Percentiles rank a stretch among this genome's conserved stretches.
phyloP scores from a whole-genome alignment of 2,797 vertebrate genomes.

The Scomberomorus guttatus region DNA sequence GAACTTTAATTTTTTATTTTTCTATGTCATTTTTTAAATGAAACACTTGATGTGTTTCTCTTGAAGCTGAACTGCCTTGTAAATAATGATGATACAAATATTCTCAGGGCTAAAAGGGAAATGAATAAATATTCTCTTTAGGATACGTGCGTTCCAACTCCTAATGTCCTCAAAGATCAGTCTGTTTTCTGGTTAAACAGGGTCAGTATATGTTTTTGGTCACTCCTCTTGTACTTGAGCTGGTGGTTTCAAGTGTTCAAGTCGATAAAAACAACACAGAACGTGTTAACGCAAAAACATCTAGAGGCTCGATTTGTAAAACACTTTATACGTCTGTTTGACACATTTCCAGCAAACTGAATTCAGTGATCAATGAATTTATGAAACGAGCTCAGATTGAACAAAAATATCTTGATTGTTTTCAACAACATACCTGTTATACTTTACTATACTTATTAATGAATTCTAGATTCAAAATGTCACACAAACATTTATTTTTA shows the following conservation, averaged over 20 bases:
- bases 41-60: conserved; percentile 9
- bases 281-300: too few species aligned
- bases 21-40: neutral
- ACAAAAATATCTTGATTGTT: too few species aligned
- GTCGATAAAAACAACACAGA: too few species aligned
- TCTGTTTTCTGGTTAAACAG: neutral
- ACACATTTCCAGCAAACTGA: too few species aligned
- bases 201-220: neutral
- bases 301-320: too few species aligned
- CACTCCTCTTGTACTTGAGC: neutral
- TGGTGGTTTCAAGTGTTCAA: too few species aligned
- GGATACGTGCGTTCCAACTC: neutral
- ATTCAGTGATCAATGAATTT: too few species aligned
- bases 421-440: too few species aligned
- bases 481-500: neutral
- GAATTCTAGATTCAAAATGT: neutral
- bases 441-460: neutral
- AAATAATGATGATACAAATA: neutral
- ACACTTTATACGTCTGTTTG: too few species aligned
- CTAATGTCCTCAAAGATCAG: neutral
- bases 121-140: neutral
- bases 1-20: too few species aligned
- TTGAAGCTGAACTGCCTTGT: neutral
- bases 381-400: neutral
- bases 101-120: neutral